phyloP scores from a whole-genome alignment of 2,888 invertebrate genomes.

The Folsomia manolachei region DNA sequence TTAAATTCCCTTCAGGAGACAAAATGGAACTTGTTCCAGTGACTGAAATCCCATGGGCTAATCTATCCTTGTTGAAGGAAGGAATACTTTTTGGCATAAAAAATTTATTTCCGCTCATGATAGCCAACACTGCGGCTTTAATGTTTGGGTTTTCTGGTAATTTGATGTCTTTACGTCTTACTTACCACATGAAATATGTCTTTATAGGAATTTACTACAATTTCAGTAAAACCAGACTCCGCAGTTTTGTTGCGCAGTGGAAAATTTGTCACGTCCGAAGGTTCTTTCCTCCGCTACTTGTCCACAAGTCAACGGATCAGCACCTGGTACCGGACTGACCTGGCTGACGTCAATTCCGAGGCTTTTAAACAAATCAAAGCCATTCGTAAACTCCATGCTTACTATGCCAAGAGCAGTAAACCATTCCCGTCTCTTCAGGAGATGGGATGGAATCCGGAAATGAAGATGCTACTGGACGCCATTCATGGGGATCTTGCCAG shows the following conservation, averaged over 20 bases:
- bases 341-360: slow-evolving; percentile 52
- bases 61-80: slow-evolving; percentile 31
- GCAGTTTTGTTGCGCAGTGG: slow-evolving; percentile 50
- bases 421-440: slow-evolving; percentile 22
- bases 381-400: slow-evolving; percentile 53
- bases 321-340: slow-evolving; percentile 54
- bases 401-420: slow-evolving; percentile 2
- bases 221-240: slow-evolving; percentile 34
- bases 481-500: slow-evolving; percentile 33
- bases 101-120: slow-evolving; percentile 29
- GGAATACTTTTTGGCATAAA: slow-evolving; percentile 24
- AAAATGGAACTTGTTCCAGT: slow-evolving; percentile 23
- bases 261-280: slow-evolving; percentile 52
- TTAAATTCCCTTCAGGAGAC: too few species aligned
- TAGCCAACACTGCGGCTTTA: slow-evolving; percentile 35
- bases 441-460: slow-evolving; percentile 26
- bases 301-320: slow-evolving; percentile 53
- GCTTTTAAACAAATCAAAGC: slow-evolving; percentile 47
- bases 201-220: too few species aligned
- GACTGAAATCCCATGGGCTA: slow-evolving; percentile 37
- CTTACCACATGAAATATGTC: too few species aligned
- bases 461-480: slow-evolving; percentile 28
- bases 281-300: slow-evolving; percentile 53
- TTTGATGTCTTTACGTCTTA: background rate
- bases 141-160: slow-evolving; percentile 40